Evolutionary conservation across 2,113 vertebrate species (phyloP), one percentile per base, ranked within the genome.

Genomic region (Phrynosoma blainvillii): DNA sequence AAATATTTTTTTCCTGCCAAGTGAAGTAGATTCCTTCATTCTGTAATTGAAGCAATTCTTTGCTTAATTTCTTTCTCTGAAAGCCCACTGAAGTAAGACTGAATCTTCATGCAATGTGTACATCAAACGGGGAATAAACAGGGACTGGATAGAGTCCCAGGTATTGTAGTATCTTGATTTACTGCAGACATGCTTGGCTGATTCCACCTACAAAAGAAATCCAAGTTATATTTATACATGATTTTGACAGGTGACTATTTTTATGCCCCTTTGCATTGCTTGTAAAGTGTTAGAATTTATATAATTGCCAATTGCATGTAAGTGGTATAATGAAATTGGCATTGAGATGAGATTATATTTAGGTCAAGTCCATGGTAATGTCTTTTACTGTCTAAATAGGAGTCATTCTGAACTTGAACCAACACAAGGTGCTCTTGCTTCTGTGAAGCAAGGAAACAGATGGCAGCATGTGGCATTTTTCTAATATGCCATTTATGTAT

Each of bases 11-110:
- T 89, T 94, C 94, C 90, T 54, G 32, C 94, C 93, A 93, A 95
- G 62, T 87, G 84, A 92, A 94, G 92, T 93, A 93, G 81, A 95
- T 95, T 94, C 93, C 91, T 94, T 75, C 6, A 0, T 94, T 93
- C 92, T 92, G 80, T 93, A 93, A 95, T 96, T 95, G 96, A 95
- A 94, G 90, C 73, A 88, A 1, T 93, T 87, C 91, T 89, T 92
- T 90, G 84, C 84, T 94, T 94, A 89, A 88, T 93, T 91, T 95
- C 90, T 96, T 95, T 95, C 85, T 92, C 90, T 87, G 84, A 93
- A 95, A 90, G 91, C 83, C 92, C 90, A 70, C 89, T 93, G 90
- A 95, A 95, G 84, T 93, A 90, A 93, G 86, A 91, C 95, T 56
- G 88, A 92, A 82, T 88, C 32, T 14, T 93, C 92, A 87, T 54